These are phyloP conservation scores for Scaptomyza polygonia DNA, from an alignment of 2,888 invertebrate species.

Conservation along the genomic window DNA sequence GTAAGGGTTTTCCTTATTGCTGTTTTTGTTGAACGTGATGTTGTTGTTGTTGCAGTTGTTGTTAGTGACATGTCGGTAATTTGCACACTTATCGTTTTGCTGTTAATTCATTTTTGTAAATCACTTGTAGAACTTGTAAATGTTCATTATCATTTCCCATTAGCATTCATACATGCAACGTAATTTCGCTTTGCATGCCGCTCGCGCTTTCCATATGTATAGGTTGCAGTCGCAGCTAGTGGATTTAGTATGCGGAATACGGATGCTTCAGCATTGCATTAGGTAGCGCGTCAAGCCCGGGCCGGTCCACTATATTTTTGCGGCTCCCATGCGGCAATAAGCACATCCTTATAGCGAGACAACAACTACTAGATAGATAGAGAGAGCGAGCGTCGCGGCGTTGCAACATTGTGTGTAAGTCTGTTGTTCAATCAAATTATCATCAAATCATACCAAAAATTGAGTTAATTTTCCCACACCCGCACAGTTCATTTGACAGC, in stretches of 20 bases:
- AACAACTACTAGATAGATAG: background rate
- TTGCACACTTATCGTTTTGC: conserved; percentile 46
- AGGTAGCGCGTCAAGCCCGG: conserved; percentile 10
- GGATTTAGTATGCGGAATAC: conserved; percentile 2
- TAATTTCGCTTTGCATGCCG: conserved; percentile 49
- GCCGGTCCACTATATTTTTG: conserved; percentile 23
- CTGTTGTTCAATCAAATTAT: conserved; percentile 67
- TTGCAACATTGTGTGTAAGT: conserved; percentile 26
- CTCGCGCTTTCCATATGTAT: background rate
- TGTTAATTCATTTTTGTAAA: conserved; percentile 60
- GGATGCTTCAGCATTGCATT: conserved; percentile 26
- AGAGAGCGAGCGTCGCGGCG: conserved; percentile 1
- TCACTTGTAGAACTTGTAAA: conserved; percentile 62
- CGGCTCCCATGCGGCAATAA: conserved; percentile 17
- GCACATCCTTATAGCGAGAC: conserved; percentile 23
- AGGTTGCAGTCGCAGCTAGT: background rate
- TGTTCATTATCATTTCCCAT: conserved; percentile 66
- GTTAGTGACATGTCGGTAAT: conserved; percentile 56
- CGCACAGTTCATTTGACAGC: conserved; percentile 64
- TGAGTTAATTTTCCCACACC: conserved; percentile 65
- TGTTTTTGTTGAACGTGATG: background rate
- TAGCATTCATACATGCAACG: conserved; percentile 54
- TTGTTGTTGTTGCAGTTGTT: conserved; percentile 15
- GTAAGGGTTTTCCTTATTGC: background rate
- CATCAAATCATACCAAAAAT: conserved; percentile 76